Conservation (phyloP, 2,888 invertebrate species). For the Dryococelus australis region DNA sequence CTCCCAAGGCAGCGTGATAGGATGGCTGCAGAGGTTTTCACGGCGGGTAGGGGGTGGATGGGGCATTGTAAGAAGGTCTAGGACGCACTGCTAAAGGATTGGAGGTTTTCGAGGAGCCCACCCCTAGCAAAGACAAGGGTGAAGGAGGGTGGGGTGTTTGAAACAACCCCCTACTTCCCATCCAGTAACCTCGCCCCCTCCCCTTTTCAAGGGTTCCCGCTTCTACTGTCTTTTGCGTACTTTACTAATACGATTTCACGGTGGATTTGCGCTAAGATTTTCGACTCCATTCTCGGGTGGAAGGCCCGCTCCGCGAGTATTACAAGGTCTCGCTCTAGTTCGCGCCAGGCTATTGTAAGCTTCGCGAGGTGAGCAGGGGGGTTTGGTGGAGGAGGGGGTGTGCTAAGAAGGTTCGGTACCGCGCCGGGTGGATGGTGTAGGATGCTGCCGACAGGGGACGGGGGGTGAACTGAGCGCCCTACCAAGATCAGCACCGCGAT, state of each 20-base stretch:
- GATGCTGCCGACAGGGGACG: too few species aligned
- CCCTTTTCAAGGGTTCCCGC: neutral
- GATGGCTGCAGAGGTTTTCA: slow-evolving; percentile 20
- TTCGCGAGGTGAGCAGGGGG: slow-evolving; percentile 18
- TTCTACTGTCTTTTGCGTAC: slow-evolving; percentile 58
- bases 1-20: neutral
- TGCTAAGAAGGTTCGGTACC: slow-evolving; percentile 9
- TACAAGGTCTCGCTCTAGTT: slow-evolving; percentile 20
- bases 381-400: slow-evolving; percentile 10
- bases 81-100: neutral
- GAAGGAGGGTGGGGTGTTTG: neutral
- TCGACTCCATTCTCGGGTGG: slow-evolving; percentile 48
- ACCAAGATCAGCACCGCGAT: neutral
- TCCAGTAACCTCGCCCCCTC: neutral
- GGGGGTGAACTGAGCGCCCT: neutral
- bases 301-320: slow-evolving; percentile 32
- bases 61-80: slow-evolving; percentile 6
- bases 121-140: neutral
- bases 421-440: neutral
- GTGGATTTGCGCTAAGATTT: slow-evolving; percentile 72
- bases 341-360: slow-evolving; percentile 25
- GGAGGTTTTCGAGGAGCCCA: neutral
- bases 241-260: slow-evolving; percentile 72
- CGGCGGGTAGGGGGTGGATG: neutral
- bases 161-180: slow-evolving; percentile 22